Percentiles rank a stretch among this genome's conserved stretches.
These are phyloP conservation scores for Telenomus remus DNA, from an alignment of 1,140 invertebrate species.

Conservation along the genomic window DNA sequence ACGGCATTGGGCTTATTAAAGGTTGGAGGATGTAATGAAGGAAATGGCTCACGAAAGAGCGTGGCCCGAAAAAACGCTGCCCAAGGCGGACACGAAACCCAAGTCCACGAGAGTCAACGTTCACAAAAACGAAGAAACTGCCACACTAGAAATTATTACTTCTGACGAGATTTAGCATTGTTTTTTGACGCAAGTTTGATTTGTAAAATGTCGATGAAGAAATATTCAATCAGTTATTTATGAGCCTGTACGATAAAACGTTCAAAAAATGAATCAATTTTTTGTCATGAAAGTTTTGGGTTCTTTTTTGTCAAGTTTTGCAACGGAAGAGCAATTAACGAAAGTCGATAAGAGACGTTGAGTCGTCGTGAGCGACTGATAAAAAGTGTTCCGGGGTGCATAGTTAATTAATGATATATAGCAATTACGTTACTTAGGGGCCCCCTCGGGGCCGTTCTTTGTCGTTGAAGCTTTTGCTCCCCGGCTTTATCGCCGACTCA, in stretches of 20 bases:
- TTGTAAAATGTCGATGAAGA: no score
- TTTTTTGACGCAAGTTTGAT: no score
- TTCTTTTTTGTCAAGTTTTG: not conserved
- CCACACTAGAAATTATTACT: constrained; percentile 3
- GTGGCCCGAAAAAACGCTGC: constrained; percentile 1
- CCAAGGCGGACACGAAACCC: constrained; percentile 17
- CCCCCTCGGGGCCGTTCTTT: constrained; percentile 25
- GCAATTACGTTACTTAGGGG: constrained; percentile 59
- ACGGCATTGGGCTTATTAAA: constrained; percentile 41
- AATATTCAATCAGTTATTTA: no score
- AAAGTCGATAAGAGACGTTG: constrained; percentile 59
- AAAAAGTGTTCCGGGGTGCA: constrained; percentile 60
- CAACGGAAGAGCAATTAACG: constrained; percentile 63
- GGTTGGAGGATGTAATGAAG: constrained; percentile 40
- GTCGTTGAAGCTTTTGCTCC: constrained; percentile 30
- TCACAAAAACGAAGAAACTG: constrained; percentile 3
- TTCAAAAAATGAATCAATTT: no score
- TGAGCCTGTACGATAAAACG: no score
- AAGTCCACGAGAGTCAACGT: constrained; percentile 5
- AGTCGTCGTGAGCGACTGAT: constrained; percentile 54
- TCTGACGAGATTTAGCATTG: not conserved
- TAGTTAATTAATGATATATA: constrained; percentile 66
- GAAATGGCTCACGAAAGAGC: constrained; percentile 23
- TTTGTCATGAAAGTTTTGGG: no score
- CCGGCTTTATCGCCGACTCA: constrained; percentile 60